Evolutionary conservation across 2,113 vertebrate genomes (phyloP).

Genomic region (Psophia crepitans): DNA sequence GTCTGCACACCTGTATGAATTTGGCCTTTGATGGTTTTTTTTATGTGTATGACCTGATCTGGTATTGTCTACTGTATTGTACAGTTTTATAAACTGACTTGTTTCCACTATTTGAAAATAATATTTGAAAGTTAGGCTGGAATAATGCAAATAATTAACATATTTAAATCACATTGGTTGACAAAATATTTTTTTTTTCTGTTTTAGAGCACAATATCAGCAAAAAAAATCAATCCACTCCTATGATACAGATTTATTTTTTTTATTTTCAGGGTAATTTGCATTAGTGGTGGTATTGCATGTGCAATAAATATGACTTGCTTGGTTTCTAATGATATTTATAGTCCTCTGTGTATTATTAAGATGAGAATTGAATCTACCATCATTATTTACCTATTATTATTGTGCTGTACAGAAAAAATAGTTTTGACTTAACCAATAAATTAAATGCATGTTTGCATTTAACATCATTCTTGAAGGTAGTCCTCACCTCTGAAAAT

Average conservation of each 20-base stretch:
- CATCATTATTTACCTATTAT: neutral
- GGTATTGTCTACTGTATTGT: neutral
- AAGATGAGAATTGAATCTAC: neutral
- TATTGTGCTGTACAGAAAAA: neutral
- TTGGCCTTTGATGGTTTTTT: neutral
- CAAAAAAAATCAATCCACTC: neutral
- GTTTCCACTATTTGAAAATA: neutral
- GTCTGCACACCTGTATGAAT: neutral
- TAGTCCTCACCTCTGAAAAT: neutral
- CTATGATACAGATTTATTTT: neutral
- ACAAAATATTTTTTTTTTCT: neutral
- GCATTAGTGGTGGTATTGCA: neutral
- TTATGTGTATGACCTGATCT: neutral
- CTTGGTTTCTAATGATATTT: neutral
- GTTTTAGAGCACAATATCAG: neutral
- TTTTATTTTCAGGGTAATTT: neutral
- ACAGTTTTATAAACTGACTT: neutral
- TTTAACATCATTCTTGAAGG: neutral
- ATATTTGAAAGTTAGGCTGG: neutral
- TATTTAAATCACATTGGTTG: neutral
- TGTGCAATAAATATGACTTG: neutral
- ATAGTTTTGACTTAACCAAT: neutral
- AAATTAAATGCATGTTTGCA: neutral
- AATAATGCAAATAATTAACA: neutral
- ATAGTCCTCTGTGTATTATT: neutral